Evolutionary conservation across 2,888 invertebrate species (phyloP).

Genomic region (Strigamia transsilvanica): DNA sequence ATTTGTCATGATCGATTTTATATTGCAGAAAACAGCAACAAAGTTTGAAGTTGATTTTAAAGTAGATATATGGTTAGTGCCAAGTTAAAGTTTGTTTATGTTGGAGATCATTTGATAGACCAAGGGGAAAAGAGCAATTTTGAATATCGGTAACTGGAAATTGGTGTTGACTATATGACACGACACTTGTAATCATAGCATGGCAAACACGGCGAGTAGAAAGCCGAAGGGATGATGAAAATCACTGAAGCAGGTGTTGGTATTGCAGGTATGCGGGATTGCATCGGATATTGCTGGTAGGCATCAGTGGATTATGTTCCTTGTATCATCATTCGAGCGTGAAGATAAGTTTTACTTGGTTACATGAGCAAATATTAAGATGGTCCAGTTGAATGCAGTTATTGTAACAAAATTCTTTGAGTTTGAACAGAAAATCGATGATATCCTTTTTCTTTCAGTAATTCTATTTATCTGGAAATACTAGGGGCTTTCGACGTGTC

Average conservation of each 20-base stretch:
- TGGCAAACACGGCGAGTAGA: not conserved
- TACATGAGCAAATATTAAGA: not conserved
- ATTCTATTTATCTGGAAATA: too few species aligned
- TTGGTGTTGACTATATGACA: not conserved
- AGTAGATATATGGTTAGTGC: not conserved
- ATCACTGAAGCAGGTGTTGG: not conserved
- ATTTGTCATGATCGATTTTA: not conserved
- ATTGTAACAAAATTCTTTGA: too few species aligned
- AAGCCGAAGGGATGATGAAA: not conserved
- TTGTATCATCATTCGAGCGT: not conserved
- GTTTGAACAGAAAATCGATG: too few species aligned
- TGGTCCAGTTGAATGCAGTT: not conserved
- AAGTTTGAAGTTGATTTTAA: not conserved
- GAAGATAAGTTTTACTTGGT: not conserved
- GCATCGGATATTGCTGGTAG: not conserved
- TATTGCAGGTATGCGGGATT: not conserved
- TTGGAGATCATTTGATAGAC: not conserved
- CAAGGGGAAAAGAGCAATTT: not conserved
- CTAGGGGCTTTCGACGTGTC: too few species aligned
- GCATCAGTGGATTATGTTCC: not conserved
- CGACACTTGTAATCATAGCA: not conserved
- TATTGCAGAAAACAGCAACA: not conserved
- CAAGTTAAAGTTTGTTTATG: too few species aligned
- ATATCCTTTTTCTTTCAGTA: too few species aligned
- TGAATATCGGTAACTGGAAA: not conserved